phyloP scores from a whole-genome alignment of 2,113 vertebrate genomes.

The Sula dactylatra region DNA sequence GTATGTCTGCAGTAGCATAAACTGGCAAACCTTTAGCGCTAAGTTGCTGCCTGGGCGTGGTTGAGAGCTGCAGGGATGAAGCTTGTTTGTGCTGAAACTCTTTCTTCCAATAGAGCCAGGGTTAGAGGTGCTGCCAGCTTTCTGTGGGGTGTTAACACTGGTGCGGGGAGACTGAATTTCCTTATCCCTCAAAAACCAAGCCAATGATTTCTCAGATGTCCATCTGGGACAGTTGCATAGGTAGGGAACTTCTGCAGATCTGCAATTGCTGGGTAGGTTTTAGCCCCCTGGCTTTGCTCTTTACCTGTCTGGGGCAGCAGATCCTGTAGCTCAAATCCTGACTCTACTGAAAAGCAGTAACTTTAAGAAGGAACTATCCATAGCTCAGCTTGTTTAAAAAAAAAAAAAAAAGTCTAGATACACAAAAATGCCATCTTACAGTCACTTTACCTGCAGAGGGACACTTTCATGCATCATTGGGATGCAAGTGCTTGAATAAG shows the following conservation, averaged over 20 bases:
- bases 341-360: background rate
- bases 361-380: background rate
- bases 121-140: background rate
- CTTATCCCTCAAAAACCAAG: background rate
- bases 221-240: no score
- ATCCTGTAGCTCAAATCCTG: background rate
- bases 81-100: background rate
- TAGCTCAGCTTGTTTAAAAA: background rate
- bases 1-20: background rate
- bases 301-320: background rate
- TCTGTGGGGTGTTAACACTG: background rate
- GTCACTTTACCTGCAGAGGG: slow-evolving; percentile 14
- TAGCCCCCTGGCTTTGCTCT: background rate
- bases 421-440: background rate
- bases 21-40: background rate
- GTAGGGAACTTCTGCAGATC: background rate
- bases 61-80: background rate
- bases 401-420: background rate
- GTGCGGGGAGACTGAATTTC: background rate
- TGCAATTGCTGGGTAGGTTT: background rate
- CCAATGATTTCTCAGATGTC: background rate
- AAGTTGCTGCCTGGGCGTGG: background rate
- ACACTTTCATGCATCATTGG: slow-evolving; percentile 1
- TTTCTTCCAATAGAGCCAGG: background rate
- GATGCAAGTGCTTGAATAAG: background rate